Evolutionary conservation across 1,140 invertebrate genomes (phyloP).

Genomic region (Cotesia glomerata): DNA sequence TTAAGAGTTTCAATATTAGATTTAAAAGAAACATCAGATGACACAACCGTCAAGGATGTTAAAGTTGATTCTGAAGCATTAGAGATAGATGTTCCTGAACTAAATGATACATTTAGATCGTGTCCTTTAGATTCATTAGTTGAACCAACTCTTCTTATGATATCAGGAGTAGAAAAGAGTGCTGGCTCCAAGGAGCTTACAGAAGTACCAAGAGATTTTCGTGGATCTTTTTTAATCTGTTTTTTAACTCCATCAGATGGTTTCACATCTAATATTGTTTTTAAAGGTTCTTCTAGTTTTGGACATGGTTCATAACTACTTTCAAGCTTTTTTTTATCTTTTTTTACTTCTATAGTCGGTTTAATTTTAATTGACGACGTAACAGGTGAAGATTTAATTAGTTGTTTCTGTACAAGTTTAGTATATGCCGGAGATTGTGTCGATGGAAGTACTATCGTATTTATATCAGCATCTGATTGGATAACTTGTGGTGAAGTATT

Average conservation of each 20-base stretch:
- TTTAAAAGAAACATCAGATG: neutral
- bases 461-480: neutral
- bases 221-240: constrained; percentile 71
- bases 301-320: constrained; percentile 25
- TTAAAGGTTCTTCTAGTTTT: constrained; percentile 43
- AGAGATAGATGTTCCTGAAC: constrained; percentile 35
- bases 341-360: constrained; percentile 47
- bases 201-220: constrained; percentile 70
- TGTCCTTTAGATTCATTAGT: constrained; percentile 54
- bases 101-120: too few species aligned
- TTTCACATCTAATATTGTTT: constrained; percentile 43
- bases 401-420: constrained; percentile 20
- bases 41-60: constrained; percentile 3
- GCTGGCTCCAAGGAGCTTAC: constrained; percentile 68
- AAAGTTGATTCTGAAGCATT: constrained; percentile 18
- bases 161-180: constrained; percentile 79
- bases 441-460: neutral
- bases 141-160: constrained; percentile 70
- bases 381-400: neutral
- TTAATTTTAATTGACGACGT: constrained; percentile 41
- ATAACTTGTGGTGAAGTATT: constrained; percentile 10
- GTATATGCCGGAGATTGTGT: constrained; percentile 1
- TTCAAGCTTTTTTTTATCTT: constrained; percentile 54
- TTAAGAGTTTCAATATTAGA: constrained; percentile 51
- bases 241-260: constrained; percentile 54